Percentiles rank a stretch among this genome's conserved stretches.
These are phyloP conservation scores for Falco peregrinus DNA, from an alignment of 2,797 vertebrate species.

Conservation along the genomic window DNA sequence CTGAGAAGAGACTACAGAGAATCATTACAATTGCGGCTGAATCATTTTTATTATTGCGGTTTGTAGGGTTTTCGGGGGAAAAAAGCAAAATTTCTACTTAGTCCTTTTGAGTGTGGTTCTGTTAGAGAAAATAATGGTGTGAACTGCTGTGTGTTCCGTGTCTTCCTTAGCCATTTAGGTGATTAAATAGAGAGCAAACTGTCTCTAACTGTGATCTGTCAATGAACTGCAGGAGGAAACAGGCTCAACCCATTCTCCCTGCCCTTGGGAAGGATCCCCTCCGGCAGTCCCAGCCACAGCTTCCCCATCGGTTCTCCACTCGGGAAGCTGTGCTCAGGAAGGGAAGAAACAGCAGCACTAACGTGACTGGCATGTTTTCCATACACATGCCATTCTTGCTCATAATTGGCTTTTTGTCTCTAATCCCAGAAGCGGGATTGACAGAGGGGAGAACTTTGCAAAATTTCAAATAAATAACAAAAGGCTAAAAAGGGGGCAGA, in stretches of 20 bases:
- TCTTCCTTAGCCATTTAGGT: not conserved
- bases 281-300: not conserved
- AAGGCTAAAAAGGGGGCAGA: not conserved
- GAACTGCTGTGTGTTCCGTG: too few species aligned
- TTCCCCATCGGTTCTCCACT: not conserved
- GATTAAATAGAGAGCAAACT: not conserved
- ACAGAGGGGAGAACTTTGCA: not conserved
- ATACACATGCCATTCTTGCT: not conserved
- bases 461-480: not conserved
- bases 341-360: not conserved
- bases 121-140: not conserved
- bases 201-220: not conserved
- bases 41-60: not conserved
- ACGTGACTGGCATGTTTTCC: not conserved
- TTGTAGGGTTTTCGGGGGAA: not conserved
- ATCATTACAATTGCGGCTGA: not conserved
- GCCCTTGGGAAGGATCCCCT: not conserved
- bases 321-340: not conserved
- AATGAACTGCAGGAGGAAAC: not conserved
- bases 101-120: not conserved
- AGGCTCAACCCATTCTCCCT: not conserved
- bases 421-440: not conserved
- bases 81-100: not conserved
- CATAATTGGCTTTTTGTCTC: not conserved
- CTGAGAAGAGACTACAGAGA: not conserved